These are phyloP conservation scores for Natrix natrix DNA, from an alignment of 2,797 vertebrate genomes.

Conservation along the genomic window DNA sequence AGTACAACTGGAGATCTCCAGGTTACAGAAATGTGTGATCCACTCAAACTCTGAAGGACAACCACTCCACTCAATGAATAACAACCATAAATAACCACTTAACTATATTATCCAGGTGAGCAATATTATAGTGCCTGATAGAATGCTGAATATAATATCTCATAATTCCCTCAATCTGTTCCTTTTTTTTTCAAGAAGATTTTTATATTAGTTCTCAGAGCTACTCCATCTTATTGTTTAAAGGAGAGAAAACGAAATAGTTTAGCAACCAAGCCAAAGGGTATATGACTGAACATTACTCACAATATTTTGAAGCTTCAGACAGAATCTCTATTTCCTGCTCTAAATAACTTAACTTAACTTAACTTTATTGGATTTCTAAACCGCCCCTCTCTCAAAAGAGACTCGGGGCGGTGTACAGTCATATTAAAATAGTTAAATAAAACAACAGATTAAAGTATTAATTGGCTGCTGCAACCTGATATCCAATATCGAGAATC, in stretches of 20 bases:
- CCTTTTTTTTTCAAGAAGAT: background rate
- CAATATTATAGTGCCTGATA: background rate
- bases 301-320: background rate
- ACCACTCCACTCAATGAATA: background rate
- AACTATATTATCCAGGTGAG: background rate
- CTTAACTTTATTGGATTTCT: too few species aligned
- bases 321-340: background rate
- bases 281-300: background rate
- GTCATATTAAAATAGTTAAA: too few species aligned
- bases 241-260: background rate
- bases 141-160: background rate
- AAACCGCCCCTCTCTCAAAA: too few species aligned
- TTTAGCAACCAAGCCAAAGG: background rate
- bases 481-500: background rate
- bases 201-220: background rate
- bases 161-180: background rate
- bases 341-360: too few species aligned
- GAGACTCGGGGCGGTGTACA: too few species aligned
- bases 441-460: background rate
- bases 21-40: background rate
- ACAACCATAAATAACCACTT: background rate
- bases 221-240: background rate
- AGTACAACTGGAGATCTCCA: background rate
- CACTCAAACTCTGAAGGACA: background rate
- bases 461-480: background rate